Conservation (phyloP, 2,113 vertebrate species). For the Malurus melanocephalus region DNA sequence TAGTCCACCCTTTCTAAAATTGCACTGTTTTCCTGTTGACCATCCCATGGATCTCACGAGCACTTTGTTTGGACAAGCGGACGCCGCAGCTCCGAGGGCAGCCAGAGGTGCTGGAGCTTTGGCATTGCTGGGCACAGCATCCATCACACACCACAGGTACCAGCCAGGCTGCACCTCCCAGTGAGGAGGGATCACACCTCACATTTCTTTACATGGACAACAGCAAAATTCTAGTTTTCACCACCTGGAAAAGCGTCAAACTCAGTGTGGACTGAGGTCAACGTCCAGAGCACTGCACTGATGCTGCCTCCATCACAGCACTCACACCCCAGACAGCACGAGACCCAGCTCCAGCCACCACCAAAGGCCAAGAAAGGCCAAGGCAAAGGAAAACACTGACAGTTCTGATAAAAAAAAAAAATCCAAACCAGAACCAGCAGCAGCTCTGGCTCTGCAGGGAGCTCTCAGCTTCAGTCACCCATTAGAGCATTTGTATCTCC, state of each 20-base stretch:
- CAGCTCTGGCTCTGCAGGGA: background rate
- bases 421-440: background rate
- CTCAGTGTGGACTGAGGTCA: background rate
- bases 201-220: fast-evolving
- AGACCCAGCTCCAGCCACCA: background rate
- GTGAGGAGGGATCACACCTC: fast-evolving
- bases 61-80: background rate
- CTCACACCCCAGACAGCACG: fast-evolving
- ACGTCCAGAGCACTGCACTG: fast-evolving
- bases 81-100: fast-evolving
- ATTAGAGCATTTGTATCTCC: background rate
- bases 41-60: background rate
- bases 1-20: background rate
- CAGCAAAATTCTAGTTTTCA: background rate
- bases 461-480: background rate
- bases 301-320: background rate
- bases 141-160: background rate
- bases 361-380: background rate
- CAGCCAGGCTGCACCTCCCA: fast-evolving
- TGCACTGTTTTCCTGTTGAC: background rate
- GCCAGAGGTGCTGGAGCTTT: fast-evolving
- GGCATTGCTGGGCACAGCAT: fast-evolving
- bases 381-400: background rate
- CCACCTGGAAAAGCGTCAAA: background rate
- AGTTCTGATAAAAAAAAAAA: background rate